Conservation (phyloP, 2,113 vertebrate genomes). For the Takifugu flavidus region DNA sequence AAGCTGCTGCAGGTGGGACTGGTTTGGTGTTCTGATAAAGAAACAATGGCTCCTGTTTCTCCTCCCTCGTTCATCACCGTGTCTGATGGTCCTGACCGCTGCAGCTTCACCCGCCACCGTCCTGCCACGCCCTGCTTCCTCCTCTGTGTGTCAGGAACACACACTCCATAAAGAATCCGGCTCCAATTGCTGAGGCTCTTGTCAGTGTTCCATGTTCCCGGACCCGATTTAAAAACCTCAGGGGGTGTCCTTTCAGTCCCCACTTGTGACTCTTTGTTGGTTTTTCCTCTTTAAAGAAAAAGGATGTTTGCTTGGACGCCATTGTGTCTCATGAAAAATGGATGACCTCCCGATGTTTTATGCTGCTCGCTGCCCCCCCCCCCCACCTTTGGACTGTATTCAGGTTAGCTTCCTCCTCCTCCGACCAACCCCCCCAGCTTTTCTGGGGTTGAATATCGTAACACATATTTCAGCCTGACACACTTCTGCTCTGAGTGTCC, state of each 20-base stretch:
- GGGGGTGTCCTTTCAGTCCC: too few species aligned
- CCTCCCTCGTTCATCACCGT: conserved; percentile 10
- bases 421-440: conserved; percentile 3
- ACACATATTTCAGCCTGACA: conserved; percentile 71
- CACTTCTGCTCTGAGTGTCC: conserved; percentile 61
- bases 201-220: too few species aligned
- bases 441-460: conserved; percentile 67
- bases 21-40: conserved; percentile 11
- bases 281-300: conserved; percentile 47
- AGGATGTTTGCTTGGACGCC: conserved; percentile 67
- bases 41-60: neutral
- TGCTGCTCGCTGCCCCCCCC: conserved; percentile 45
- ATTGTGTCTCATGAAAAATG: conserved; percentile 72
- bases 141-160: conserved; percentile 18
- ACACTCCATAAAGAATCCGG: conserved; percentile 40
- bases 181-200: too few species aligned
- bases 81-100: conserved; percentile 21
- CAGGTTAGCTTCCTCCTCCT: conserved; percentile 39
- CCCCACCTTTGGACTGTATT: conserved; percentile 58
- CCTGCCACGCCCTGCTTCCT: conserved; percentile 25
- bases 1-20: conserved; percentile 32
- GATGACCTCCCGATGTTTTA: conserved; percentile 65
- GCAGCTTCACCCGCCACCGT: neutral
- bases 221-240: too few species aligned
- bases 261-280: too few species aligned